Percentiles rank a stretch among this genome's conserved stretches.
Evolutionary conservation across 1,140 invertebrate species (phyloP).

Genomic region (Gerris buenoi): DNA sequence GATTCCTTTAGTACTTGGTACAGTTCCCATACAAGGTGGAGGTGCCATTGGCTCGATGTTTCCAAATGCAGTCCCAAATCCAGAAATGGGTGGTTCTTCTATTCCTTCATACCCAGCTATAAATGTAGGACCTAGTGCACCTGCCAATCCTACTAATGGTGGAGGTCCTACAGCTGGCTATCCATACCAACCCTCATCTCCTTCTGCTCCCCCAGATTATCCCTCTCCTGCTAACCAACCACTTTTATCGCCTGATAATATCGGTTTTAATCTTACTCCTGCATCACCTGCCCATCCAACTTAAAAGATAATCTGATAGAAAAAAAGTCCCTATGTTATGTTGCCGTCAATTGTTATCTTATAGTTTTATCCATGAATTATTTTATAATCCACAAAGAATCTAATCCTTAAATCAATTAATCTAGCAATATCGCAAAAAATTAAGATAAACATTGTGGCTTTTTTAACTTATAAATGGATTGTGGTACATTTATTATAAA

Average conservation of each 20-base stretch:
- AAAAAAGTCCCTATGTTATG: too few species aligned
- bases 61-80: not conserved
- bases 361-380: too few species aligned
- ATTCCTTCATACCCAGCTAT: not conserved
- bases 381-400: too few species aligned
- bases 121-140: not conserved
- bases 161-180: not conserved
- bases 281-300: not conserved
- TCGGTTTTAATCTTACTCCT: not conserved
- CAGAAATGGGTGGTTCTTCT: not conserved
- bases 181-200: not conserved
- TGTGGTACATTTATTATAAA: too few species aligned
- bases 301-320: too few species aligned
- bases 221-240: not conserved
- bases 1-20: slow-evolving; percentile 43
- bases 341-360: too few species aligned
- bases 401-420: too few species aligned
- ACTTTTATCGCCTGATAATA: not conserved
- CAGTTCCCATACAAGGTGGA: slow-evolving; percentile 38
- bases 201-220: not conserved
- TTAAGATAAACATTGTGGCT: too few species aligned
- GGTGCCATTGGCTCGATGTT: not conserved
- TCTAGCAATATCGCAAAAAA: too few species aligned
- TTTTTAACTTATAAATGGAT: too few species aligned
- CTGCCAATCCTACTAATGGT: not conserved